phyloP scores from a whole-genome alignment of 1,140 invertebrate genomes.

The Drosophila rhopaloa region DNA sequence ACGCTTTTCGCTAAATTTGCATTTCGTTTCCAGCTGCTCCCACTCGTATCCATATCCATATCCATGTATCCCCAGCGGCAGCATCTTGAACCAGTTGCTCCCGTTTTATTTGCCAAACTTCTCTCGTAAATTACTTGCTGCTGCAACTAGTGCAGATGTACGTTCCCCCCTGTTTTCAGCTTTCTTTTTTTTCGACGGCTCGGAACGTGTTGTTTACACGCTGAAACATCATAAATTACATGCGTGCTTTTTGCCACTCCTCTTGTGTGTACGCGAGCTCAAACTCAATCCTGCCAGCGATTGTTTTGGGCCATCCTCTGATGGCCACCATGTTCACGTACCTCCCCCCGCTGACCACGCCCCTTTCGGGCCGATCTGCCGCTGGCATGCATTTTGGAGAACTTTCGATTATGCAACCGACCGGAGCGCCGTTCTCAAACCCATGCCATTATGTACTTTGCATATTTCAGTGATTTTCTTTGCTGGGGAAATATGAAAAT shows the following conservation, averaged over 20 bases:
- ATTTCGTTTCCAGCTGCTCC: constrained; percentile 62
- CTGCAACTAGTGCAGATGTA: constrained; percentile 37
- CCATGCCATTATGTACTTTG: constrained; percentile 38
- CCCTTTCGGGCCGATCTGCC: not conserved
- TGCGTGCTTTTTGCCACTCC: constrained; percentile 76
- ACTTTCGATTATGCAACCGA: constrained; percentile 35
- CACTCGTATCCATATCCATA: constrained; percentile 41
- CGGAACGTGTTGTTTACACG: constrained; percentile 77
- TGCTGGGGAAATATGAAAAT: constrained; percentile 60
- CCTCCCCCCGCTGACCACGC: not conserved
- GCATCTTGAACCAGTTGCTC: constrained; percentile 51
- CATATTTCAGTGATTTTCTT: constrained; percentile 35
- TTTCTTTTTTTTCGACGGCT: constrained; percentile 53
- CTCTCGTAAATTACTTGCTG: constrained; percentile 35
- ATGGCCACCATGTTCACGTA: constrained; percentile 10
- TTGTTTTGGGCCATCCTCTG: constrained; percentile 10
- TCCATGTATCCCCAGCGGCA: not conserved
- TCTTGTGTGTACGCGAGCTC: constrained; percentile 74
- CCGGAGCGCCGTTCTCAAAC: constrained; percentile 1
- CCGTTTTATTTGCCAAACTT: constrained; percentile 50
- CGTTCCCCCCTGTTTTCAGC: constrained; percentile 21
- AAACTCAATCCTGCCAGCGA: constrained; percentile 62
- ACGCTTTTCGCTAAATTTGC: constrained; percentile 65
- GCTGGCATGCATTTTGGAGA: constrained; percentile 44
- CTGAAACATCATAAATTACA: constrained; percentile 83